Evolutionary conservation across 2,888 invertebrate species (phyloP).

Genomic region (Trissoscelio sp.): DNA sequence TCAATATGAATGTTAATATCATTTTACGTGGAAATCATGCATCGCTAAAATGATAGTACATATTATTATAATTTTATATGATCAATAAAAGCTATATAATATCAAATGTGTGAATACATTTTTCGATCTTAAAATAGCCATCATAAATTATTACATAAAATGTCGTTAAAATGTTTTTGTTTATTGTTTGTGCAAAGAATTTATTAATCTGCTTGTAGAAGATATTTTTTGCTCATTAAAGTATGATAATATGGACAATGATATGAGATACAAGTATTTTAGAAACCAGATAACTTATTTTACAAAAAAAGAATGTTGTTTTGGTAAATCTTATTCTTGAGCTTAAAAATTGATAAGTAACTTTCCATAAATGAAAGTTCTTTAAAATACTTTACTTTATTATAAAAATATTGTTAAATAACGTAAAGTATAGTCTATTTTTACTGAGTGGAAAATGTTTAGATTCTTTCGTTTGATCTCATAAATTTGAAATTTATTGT

Average conservation of each 20-base stretch:
- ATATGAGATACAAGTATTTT: neutral
- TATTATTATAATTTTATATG: constrained; percentile 3
- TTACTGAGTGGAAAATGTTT: too few relatives aligned
- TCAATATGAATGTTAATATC: constrained; percentile 12
- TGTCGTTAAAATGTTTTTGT: neutral
- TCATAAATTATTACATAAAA: neutral
- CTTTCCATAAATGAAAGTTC: constrained; percentile 5
- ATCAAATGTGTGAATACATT: neutral
- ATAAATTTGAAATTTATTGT: too few relatives aligned
- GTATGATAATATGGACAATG: neutral
- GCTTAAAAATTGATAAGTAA: constrained; percentile 11
- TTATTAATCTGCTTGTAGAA: neutral
- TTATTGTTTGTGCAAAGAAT: neutral
- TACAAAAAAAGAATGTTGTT: constrained; percentile 6
- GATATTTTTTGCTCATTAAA: neutral
- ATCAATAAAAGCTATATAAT: neutral
- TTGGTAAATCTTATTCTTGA: neutral
- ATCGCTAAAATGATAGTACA: neutral
- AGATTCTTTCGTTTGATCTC: too few relatives aligned
- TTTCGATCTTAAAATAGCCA: neutral
- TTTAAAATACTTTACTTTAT: too few relatives aligned
- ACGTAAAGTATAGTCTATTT: too few relatives aligned
- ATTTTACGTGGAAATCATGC: constrained; percentile 13
- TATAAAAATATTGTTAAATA: too few relatives aligned
- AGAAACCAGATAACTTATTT: neutral